A percentile compares a stretch with the other conserved stretches of the same genome.
These are phyloP conservation scores for Dendrocincla fuliginosa DNA, from an alignment of 2,797 vertebrate genomes.

Conservation along the genomic window DNA sequence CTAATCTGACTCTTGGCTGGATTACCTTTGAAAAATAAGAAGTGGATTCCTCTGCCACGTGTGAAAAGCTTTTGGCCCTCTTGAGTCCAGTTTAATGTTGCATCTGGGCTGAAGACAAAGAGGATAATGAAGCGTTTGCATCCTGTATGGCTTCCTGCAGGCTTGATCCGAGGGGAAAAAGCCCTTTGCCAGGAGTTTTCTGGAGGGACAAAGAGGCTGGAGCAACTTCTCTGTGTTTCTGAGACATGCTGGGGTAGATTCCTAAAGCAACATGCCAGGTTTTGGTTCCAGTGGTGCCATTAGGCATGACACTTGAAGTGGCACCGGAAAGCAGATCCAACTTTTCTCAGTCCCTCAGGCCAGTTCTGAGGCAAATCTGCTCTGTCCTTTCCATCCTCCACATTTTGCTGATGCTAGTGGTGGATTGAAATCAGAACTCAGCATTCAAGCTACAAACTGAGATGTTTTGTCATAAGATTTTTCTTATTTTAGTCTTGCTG, in stretches of 20 bases:
- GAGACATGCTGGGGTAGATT: background rate
- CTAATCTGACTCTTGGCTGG: constrained; percentile 43
- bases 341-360: background rate
- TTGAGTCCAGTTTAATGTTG: constrained; percentile 11
- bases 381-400: background rate
- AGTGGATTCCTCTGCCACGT: background rate
- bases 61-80: constrained; percentile 27
- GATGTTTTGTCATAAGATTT: background rate
- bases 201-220: background rate
- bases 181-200: background rate
- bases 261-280: background rate
- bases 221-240: background rate
- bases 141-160: background rate
- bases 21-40: constrained; percentile 52
- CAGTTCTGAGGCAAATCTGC: background rate
- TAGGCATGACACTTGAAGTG: background rate
- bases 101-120: constrained; percentile 11
- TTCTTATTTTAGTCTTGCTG: background rate
- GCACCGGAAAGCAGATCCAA: background rate
- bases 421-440: background rate
- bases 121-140: constrained; percentile 2
- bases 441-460: background rate
- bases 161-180: background rate
- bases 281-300: background rate
- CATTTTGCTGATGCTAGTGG: background rate